Conservation (phyloP, 2,888 invertebrate genomes). For the Calameuta pallipes region DNA sequence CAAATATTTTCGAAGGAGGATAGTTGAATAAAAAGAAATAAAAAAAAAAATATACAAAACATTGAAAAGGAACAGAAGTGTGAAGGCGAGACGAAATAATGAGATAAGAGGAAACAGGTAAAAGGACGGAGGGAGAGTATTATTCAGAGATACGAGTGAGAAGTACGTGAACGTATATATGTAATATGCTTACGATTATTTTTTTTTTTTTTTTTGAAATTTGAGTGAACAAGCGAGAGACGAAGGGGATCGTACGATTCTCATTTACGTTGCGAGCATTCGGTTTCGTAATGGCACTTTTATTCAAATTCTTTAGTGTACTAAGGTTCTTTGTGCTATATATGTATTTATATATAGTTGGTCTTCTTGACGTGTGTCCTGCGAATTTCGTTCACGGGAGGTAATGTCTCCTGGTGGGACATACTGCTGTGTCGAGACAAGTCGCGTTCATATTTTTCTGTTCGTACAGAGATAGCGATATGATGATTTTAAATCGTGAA, state of each 20-base stretch:
- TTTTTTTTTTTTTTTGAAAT: neutral
- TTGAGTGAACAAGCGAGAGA: neutral
- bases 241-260: neutral
- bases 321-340: neutral
- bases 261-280: neutral
- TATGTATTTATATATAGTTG: too few species aligned
- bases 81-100: neutral
- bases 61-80: neutral
- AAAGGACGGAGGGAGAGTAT: neutral
- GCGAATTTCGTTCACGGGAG: neutral
- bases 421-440: neutral
- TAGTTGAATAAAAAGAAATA: slow-evolving; percentile 55
- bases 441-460: slow-evolving; percentile 30
- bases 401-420: neutral
- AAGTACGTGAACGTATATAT: neutral
- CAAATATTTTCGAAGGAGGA: slow-evolving; percentile 61
- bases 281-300: neutral
- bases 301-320: neutral
- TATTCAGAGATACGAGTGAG: neutral
- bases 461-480: slow-evolving; percentile 45
- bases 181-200: neutral
- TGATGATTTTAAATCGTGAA: slow-evolving; percentile 29
- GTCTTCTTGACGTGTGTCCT: neutral
- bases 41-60: neutral
- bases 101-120: neutral